Base-by-base conservation (phyloP, 2,797 vertebrate genomes). In the Eulemur mongoz region DNA sequence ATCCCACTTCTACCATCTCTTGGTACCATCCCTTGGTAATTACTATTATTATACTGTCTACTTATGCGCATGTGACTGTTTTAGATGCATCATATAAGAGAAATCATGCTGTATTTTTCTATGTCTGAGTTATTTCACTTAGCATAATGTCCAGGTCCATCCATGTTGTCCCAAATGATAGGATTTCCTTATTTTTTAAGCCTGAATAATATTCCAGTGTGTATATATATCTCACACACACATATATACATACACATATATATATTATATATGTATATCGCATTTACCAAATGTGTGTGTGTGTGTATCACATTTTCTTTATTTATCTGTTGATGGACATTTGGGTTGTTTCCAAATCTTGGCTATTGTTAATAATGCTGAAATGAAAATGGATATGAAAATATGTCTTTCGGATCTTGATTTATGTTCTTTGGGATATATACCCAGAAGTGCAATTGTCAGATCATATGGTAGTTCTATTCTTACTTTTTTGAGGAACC, bases 1-100 rank as follows among this genome's bases (percentile, higher is more conserved):
- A 22, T 52, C n/a, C 22, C 1, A 35, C 11, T 20, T 2, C 43
- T 14, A 1, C 35, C 10, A 27, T 17, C 3, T 20, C 3, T 30
- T 72, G 15, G 1, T 14, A 4, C 30, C 10, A 27, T 6, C 4
- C 14, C 7, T 30, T 63, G 22, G 2, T 25, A 59, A n/a, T 8
- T 65, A 15, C 14, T 4, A 4, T 83, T 76, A 27, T 30, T 76
- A 22, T 35, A 43, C 23, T n/a, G 5, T 73, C 13, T 40, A 38
- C 3, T 61, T 70, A 12, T 78, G 0, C 30, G 15, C 12, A 13
- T 63, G 57, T 54, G 22, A 35, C 12, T 52, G 48, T n/a, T 61
- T 48, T 35, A 35, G 35, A 52, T 50, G 10, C 7, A 27, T 35
- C 22, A 3, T 25, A 6, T 4, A 43, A 73, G 14, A 67, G 22